Base-by-base conservation (phyloP, 2,797 vertebrate species). In the Nasua narica region DNA sequence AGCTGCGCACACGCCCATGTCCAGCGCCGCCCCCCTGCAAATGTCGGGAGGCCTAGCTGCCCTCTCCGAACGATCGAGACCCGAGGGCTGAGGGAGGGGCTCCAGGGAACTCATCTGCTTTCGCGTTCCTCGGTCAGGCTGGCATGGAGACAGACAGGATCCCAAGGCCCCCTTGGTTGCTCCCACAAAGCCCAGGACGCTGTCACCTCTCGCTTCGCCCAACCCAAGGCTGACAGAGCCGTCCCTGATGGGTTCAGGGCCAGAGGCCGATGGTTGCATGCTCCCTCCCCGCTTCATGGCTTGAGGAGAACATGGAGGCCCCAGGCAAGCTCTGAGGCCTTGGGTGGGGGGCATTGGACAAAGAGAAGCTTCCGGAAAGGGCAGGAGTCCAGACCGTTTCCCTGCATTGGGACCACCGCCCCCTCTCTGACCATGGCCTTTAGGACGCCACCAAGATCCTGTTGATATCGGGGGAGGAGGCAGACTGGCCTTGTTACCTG, bases 301-400 rank as follows among this genome's bases (percentile, higher is more conserved):
- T 67, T 74, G 43, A 12, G 60, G 60, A 23, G 21, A 84, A 78
- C 60, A 91, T 0, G 13, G 37, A 48, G 54, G 29, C 35, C 65
- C 25, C 3, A 65, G 69, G 48, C 48, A 40, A 84, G 37, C 43
- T 90, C 95, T 65, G 67, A 67, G 92, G 82, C 91, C 76, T 82
- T 19, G 27, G 72, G 25, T n/a, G 23, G 54, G 56, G 84, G 85
- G 27, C 21, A 65, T 9, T 86, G 82, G 92, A 94, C 96, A 97
- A 97, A 98, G 96, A 86, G 95, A 96, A 88, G 81, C 92, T 90
- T 86, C 94, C 21, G 67, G 82, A 92, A 96, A 92, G 78, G 62
- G 50, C 88, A 83, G 82, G 25, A 21, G 52, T 46, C 50, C 84
- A 90, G 35, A 50, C 50, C n/a, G 46, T 72, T 72, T 85, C 65